A percentile compares a stretch with the other conserved stretches of the same genome.
These are phyloP conservation scores for Drosophila falleni DNA, from an alignment of 2,888 invertebrate genomes.

Conservation along the genomic window DNA sequence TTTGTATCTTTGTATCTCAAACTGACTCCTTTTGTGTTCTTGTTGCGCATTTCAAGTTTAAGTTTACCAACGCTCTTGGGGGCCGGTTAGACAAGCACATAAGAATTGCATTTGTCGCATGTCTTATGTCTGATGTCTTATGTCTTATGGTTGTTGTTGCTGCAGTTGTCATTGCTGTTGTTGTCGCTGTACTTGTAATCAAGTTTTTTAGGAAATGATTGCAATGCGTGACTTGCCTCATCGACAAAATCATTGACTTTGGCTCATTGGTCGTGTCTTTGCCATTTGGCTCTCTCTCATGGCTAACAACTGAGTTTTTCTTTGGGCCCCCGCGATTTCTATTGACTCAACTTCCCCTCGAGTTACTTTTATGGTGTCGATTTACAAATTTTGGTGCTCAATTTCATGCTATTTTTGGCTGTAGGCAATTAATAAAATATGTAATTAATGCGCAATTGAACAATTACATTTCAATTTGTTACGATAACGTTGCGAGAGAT, in stretches of 20 bases:
- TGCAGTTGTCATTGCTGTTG: background rate
- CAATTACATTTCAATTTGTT: slow-evolving; percentile 72
- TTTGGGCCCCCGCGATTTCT: slow-evolving; percentile 35
- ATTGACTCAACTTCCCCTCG: slow-evolving; percentile 12
- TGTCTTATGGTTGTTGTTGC: slow-evolving; percentile 1
- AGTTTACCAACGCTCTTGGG: slow-evolving; percentile 51
- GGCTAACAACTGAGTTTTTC: slow-evolving; percentile 5
- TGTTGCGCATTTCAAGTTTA: slow-evolving; percentile 29
- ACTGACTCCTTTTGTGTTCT: slow-evolving; percentile 37
- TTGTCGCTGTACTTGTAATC: slow-evolving; percentile 57
- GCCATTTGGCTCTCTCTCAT: slow-evolving; percentile 45
- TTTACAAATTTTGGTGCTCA: slow-evolving; percentile 17
- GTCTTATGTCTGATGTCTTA: slow-evolving; percentile 7
- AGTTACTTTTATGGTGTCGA: slow-evolving; percentile 24
- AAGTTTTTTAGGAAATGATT: slow-evolving; percentile 67
- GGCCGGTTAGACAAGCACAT: slow-evolving; percentile 57
- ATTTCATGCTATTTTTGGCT: slow-evolving; percentile 53
- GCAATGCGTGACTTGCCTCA: slow-evolving; percentile 75
- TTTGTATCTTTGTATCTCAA: slow-evolving; percentile 39
- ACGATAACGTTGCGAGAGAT: slow-evolving; percentile 22
- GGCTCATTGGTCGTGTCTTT: slow-evolving; percentile 58
- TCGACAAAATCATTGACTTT: slow-evolving; percentile 38
- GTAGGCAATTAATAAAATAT: slow-evolving; percentile 63
- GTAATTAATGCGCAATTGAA: slow-evolving; percentile 66
- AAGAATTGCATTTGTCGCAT: slow-evolving; percentile 43